Conservation (phyloP, 2,888 invertebrate genomes). For the Tanytarsus gracilentus region DNA sequence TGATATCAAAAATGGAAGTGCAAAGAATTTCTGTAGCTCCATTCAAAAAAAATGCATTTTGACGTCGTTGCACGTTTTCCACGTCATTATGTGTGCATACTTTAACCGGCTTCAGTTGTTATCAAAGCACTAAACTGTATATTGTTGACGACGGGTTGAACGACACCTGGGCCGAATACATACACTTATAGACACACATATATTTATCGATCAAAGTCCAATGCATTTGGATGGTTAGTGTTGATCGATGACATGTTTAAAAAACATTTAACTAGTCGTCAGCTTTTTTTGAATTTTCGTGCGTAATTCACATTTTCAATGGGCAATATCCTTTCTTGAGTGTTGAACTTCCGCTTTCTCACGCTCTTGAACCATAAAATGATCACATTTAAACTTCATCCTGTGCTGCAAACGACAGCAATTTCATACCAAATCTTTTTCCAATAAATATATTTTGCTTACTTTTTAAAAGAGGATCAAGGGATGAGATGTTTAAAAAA, state of each 20-base stretch:
- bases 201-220: constrained; percentile 3
- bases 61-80: background rate
- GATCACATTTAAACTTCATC: background rate
- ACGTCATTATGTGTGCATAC: too few relatives aligned
- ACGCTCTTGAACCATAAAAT: constrained; percentile 2
- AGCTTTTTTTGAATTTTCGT: too few relatives aligned
- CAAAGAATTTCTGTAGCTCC: too few relatives aligned
- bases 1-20: too few relatives aligned
- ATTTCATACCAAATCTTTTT: background rate
- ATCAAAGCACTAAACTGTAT: background rate
- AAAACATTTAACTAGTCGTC: too few relatives aligned
- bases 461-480: too few relatives aligned
- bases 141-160: background rate
- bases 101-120: background rate
- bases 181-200: background rate
- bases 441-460: background rate
- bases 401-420: background rate
- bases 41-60: constrained; percentile 7
- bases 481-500: too few relatives aligned
- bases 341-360: constrained; percentile 22
- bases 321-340: background rate
- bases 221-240: background rate
- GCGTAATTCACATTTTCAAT: background rate
- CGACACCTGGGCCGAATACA: background rate
- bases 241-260: too few relatives aligned